Evolutionary conservation across 2,888 invertebrate genomes (phyloP).

Genomic region (Himalopsyche kuldschensis): DNA sequence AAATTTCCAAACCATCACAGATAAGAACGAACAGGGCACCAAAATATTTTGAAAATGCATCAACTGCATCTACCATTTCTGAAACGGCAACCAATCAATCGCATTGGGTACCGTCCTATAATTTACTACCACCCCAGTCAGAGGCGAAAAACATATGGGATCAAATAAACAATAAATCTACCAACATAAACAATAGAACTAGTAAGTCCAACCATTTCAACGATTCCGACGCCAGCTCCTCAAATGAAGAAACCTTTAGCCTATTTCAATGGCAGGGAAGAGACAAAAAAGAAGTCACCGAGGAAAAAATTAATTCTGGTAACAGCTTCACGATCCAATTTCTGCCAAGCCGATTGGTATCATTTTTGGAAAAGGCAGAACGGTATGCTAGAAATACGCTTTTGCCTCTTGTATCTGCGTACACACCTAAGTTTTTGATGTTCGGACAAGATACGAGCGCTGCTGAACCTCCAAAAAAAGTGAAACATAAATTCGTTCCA

Average conservation of each 20-base stretch:
- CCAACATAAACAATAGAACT: background rate
- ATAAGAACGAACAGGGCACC: slow-evolving; percentile 31
- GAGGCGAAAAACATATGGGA: slow-evolving; percentile 27
- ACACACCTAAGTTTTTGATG: slow-evolving; percentile 73
- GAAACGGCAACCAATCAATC: slow-evolving; percentile 29
- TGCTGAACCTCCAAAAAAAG: slow-evolving; percentile 46
- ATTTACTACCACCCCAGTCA: slow-evolving; percentile 42
- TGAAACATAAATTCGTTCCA: slow-evolving; percentile 66
- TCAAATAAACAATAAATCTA: slow-evolving; percentile 15
- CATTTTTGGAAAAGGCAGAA: slow-evolving; percentile 80
- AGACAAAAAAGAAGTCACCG: slow-evolving; percentile 37
- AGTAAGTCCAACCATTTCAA: slow-evolving; percentile 35
- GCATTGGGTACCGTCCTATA: slow-evolving; percentile 45
- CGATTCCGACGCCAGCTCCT: slow-evolving; percentile 42
- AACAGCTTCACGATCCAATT: slow-evolving; percentile 71
- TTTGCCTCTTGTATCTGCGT: slow-evolving; percentile 74
- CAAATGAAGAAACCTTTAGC: slow-evolving; percentile 34
- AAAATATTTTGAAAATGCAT: slow-evolving; percentile 22
- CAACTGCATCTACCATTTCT: background rate
- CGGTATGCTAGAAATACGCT: slow-evolving; percentile 78
- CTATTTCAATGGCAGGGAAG: slow-evolving; percentile 36
- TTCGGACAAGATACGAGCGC: slow-evolving; percentile 49
- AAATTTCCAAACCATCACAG: slow-evolving; percentile 6
- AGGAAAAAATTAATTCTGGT: slow-evolving; percentile 40
- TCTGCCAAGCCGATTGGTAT: slow-evolving; percentile 75